Percentiles rank a stretch among this genome's conserved stretches.
Conservation (phyloP, 2,888 invertebrate species). For the Eupithecia dodoneata region DNA sequence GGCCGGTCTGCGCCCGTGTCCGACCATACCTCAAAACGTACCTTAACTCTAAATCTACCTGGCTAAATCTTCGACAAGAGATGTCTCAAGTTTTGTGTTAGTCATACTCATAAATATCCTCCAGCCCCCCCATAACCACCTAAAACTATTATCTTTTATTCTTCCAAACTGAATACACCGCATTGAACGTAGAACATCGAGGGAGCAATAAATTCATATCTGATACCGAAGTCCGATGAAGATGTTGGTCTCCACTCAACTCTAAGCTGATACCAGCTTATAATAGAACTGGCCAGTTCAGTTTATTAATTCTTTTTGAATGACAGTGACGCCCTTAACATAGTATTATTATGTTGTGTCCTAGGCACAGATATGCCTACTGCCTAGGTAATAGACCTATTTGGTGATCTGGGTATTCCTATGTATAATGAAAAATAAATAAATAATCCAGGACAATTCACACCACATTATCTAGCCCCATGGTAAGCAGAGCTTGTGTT, state of each 20-base stretch:
- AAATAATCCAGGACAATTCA: too few relatives aligned
- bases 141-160: not conserved
- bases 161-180: constrained; percentile 20
- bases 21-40: not conserved
- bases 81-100: not conserved
- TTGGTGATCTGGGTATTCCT: too few relatives aligned
- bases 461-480: too few relatives aligned
- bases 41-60: not conserved
- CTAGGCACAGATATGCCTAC: too few relatives aligned
- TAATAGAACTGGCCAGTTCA: constrained; percentile 1
- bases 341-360: too few relatives aligned
- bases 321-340: too few relatives aligned
- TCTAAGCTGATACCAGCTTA: constrained; percentile 32
- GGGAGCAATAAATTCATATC: constrained; percentile 45
- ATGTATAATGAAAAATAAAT: too few relatives aligned
- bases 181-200: constrained; percentile 16
- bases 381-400: too few relatives aligned
- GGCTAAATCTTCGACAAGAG: not conserved
- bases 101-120: not conserved
- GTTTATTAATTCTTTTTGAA: not conserved
- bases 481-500: too few relatives aligned
- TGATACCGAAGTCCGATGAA: constrained; percentile 46
- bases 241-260: constrained; percentile 46
- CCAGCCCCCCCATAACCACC: not conserved
- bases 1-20: too few relatives aligned